These are phyloP conservation scores for Butorides virescens DNA, from an alignment of 2,113 vertebrate species.

Conservation along the genomic window DNA sequence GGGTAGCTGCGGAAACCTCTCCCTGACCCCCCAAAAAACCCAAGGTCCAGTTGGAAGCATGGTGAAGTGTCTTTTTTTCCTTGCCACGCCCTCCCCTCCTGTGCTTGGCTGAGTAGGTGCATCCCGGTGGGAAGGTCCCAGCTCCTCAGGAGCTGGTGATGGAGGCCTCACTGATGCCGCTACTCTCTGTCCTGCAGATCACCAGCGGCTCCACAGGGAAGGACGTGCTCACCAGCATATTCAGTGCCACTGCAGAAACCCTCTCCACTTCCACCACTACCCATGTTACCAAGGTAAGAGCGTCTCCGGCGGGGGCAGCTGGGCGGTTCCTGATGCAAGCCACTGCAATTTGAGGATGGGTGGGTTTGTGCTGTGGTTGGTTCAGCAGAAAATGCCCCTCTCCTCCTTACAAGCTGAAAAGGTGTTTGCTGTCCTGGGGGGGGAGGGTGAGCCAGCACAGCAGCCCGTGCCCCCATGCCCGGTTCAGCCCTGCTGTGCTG, in stretches of 20 bases:
- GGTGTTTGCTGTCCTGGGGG: not conserved
- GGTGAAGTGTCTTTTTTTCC: not conserved
- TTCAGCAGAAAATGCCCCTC: not conserved
- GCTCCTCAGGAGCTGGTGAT: not conserved
- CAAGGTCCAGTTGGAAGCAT: not conserved
- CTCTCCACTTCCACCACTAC: conserved; percentile 96
- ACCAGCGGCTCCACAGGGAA: conserved; percentile 61
- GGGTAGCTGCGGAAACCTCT: not conserved
- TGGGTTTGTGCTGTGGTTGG: not conserved
- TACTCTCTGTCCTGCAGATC: conserved; percentile 64
- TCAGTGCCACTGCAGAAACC: conserved; percentile 85
- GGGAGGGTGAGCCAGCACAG: rapidly evolving
- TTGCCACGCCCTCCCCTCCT: not conserved
- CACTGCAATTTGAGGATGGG: not conserved
- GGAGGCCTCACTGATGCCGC: not conserved
- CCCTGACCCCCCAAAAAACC: rapidly evolving
- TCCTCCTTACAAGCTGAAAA: not conserved
- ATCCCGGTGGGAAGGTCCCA: not conserved
- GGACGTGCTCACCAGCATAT: conserved; percentile 78
- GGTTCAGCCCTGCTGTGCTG: not conserved
- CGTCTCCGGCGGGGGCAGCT: not conserved
- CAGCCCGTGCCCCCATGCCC: rapidly evolving
- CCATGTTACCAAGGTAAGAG: conserved; percentile 96
- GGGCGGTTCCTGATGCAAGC: not conserved
- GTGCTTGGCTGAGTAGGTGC: not conserved